Conservation (phyloP, 2,888 invertebrate species). For the Pterostichus madidus region DNA sequence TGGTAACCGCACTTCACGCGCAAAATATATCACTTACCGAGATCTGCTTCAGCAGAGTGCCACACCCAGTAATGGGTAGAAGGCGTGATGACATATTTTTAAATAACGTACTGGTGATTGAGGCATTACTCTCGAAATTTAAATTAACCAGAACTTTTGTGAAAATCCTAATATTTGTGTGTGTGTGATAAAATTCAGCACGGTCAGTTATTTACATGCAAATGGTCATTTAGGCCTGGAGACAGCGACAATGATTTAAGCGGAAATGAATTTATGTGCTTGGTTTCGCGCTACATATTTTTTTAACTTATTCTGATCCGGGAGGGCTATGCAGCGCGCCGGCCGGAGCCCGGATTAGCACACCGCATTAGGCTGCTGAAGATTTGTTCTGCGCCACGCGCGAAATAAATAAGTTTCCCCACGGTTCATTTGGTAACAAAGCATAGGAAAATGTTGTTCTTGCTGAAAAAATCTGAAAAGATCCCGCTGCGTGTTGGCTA, state of each 20-base stretch:
- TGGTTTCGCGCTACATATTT: conserved; percentile 25
- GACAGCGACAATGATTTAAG: conserved; percentile 38
- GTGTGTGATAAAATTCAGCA: background rate
- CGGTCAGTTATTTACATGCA: conserved; percentile 1
- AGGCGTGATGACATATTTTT: too few species aligned
- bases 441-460: conserved; percentile 55
- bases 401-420: conserved; percentile 44
- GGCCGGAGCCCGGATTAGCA: conserved; percentile 30
- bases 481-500: conserved; percentile 1
- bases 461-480: conserved; percentile 48
- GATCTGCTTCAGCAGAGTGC: too few species aligned
- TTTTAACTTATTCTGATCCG: conserved; percentile 37
- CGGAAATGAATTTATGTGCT: background rate
- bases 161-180: too few species aligned
- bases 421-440: conserved; percentile 56
- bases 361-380: conserved; percentile 43
- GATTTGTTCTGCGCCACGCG: conserved; percentile 16
- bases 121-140: background rate
- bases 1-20: too few species aligned
- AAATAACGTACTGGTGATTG: too few species aligned
- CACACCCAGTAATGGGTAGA: too few species aligned
- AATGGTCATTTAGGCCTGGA: conserved; percentile 6
- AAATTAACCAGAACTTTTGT: too few species aligned
- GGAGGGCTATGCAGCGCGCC: background rate
- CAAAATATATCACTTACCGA: too few species aligned